Base-by-base conservation (phyloP, 2,888 invertebrate genomes). In the Idaea aversata region DNA sequence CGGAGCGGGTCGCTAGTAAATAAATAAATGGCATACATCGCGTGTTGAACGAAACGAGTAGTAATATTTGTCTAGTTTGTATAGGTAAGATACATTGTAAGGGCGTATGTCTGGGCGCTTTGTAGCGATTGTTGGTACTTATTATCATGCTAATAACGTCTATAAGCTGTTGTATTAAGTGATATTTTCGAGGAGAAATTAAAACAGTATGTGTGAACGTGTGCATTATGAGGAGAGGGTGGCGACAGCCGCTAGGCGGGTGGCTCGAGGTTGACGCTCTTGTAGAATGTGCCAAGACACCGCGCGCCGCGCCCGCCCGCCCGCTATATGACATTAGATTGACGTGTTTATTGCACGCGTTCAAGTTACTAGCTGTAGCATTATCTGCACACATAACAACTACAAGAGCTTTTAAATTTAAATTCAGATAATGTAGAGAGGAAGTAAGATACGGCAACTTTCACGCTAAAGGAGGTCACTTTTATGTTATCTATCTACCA, bases 231-330 rank as follows among this genome's bases (percentile, higher is more conserved):
- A 74, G 77, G 72, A 77, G 74, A 70, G 75, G 72, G 74, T 71
- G 72, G 73, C 70, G 72, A 71, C 76, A 75, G 74, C 78, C 47
- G 10, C 36, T 36, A 77, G 78, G 79, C 80, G 79, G 71, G 79
- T 79, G 76, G 77, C 76, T 72, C 68, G 68, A 88, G 90, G 91
- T 91, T 90, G 90, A 89, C 87, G 89, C 84, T 90, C 90, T 81
- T 81, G 81, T 86, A 88, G 90, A 88, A 89, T 88, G 89, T 86
- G 84, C 85, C 84, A 82, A 83, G 82, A 74, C 81, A 15, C 63
- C 85, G 83, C 83, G 78, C 82, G 80, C 71, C 64, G 65, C 67
- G 84, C 82, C 85, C 82, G 80, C 71, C 65, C 66, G 67, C 84
- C 82, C 85, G 63, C 70, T 47, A 64, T 57, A 83, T 82, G 77